These are phyloP conservation scores for Menura novaehollandiae DNA, from an alignment of 2,113 vertebrate species.

Conservation along the genomic window DNA sequence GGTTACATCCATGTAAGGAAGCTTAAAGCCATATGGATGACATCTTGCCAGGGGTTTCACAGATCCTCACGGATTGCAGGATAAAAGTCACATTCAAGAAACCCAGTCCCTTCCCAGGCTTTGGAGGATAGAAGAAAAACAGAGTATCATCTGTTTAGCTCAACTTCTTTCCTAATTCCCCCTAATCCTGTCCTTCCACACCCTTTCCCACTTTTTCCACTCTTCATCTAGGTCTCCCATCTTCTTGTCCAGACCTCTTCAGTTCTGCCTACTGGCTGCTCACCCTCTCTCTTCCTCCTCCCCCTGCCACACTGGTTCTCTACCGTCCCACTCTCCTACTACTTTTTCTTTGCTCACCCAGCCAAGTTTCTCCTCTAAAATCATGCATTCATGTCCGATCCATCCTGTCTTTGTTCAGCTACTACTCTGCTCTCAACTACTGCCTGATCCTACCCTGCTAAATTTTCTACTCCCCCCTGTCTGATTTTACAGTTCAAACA, in stretches of 20 bases:
- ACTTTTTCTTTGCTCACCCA: background rate
- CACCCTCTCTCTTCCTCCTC: background rate
- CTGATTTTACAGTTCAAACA: background rate
- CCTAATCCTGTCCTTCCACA: background rate
- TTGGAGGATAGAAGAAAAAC: background rate
- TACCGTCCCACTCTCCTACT: background rate
- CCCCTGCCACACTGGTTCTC: background rate
- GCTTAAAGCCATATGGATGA: background rate
- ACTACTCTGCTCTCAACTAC: background rate
- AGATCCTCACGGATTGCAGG: background rate
- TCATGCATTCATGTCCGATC: background rate
- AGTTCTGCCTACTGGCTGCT: background rate
- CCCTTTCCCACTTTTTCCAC: background rate
- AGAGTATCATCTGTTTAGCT: background rate
- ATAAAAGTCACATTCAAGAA: background rate
- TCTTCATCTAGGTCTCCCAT: background rate
- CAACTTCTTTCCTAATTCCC: background rate
- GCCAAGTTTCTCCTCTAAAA: background rate
- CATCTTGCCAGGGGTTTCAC: background rate
- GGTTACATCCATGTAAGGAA: rapidly evolving
- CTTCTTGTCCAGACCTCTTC: background rate
- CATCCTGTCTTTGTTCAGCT: background rate
- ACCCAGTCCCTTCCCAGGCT: background rate
- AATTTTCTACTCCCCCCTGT: background rate
- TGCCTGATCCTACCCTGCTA: background rate